A percentile compares a stretch with the other conserved stretches of the same genome.
Conservation (phyloP, 2,797 vertebrate species). For the Micrastur ruficollis region DNA sequence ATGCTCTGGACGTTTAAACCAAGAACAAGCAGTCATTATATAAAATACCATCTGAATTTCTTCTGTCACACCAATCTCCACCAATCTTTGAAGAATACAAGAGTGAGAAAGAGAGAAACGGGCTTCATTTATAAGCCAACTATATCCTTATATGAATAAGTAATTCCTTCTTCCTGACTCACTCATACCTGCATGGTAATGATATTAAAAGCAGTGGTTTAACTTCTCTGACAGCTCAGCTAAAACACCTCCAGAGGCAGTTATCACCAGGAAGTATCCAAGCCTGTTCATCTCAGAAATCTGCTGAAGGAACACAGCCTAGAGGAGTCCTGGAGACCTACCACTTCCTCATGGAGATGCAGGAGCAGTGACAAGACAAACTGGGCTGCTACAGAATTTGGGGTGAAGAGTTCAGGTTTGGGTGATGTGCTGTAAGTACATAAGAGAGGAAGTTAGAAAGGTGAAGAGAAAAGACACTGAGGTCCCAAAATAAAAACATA, state of each 20-base stretch:
- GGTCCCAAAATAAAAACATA: background rate
- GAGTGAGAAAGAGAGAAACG: background rate
- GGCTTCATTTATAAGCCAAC: background rate
- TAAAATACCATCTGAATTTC: background rate
- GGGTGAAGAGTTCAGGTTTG: background rate
- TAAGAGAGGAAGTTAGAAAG: background rate
- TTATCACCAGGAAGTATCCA: background rate
- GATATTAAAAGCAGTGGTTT: background rate
- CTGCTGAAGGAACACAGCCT: background rate
- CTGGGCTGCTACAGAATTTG: background rate
- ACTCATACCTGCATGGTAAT: background rate
- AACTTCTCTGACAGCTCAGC: background rate
- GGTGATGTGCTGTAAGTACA: rapidly evolving
- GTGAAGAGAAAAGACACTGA: background rate
- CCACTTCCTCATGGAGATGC: background rate
- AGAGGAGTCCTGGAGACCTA: background rate
- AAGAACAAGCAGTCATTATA: background rate
- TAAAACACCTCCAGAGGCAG: background rate
- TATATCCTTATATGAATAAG: background rate
- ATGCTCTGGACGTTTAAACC: background rate
- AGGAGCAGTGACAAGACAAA: background rate
- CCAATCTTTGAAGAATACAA: background rate
- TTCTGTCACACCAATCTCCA: background rate
- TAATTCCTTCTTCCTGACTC: background rate
- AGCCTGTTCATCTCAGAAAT: background rate